Conservation (phyloP, 2,888 invertebrate species). For the Drosophila glabriapex region DNA sequence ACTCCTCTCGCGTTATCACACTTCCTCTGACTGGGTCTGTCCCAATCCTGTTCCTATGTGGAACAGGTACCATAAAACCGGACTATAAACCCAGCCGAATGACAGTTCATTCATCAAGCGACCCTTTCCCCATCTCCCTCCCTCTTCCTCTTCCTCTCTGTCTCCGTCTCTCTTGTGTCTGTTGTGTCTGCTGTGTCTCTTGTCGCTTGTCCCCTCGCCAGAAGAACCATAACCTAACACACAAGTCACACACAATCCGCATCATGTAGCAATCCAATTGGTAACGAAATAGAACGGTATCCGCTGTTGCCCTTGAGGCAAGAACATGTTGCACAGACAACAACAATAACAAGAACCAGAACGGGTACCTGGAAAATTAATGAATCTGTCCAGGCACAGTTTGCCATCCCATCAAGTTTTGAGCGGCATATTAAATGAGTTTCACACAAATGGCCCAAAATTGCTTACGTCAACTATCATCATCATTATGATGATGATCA, state of each 20-base stretch:
- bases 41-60: constrained; percentile 9
- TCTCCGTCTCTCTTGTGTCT: not conserved
- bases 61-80: constrained; percentile 46
- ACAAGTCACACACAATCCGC: constrained; percentile 24
- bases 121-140: constrained; percentile 26
- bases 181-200: not conserved
- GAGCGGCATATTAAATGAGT: constrained; percentile 20
- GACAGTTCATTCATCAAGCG: constrained; percentile 55
- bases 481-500: constrained; percentile 1
- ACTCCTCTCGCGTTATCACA: not conserved
- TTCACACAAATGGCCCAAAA: constrained; percentile 21
- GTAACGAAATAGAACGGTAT: constrained; percentile 21
- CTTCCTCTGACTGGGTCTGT: constrained; percentile 5
- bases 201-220: not conserved
- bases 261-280: constrained; percentile 21
- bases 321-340: not conserved
- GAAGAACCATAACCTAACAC: constrained; percentile 49
- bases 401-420: not conserved
- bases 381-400: not conserved
- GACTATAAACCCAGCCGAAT: constrained; percentile 29
- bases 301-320: constrained; percentile 1
- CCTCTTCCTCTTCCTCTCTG: not conserved
- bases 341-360: not conserved
- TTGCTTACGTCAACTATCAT: constrained; percentile 14
- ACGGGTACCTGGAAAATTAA: constrained; percentile 25